Base-by-base conservation (phyloP, 1,140 invertebrate species). In the Eciton burchellii region DNA sequence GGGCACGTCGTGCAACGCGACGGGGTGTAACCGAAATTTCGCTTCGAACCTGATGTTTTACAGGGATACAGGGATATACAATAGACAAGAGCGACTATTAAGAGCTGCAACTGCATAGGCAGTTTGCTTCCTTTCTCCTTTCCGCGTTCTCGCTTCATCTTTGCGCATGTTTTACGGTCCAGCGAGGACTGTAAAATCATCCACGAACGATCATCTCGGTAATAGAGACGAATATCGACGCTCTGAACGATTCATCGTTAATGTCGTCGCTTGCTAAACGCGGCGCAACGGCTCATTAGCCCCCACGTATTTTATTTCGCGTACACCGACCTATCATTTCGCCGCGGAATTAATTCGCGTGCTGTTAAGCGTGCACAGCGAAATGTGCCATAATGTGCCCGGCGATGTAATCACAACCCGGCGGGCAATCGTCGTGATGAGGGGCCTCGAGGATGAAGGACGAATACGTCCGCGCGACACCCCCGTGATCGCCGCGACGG, bases 401-500 rank as follows among this genome's bases (percentile, higher is more conserved):
- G 29, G 71, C 68, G 84, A 54, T 21, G 29, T 90, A 90, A 90
- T 90, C 84, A 85, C 81, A 84, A 84, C 54, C 57, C 68, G 47
- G 26, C 81, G 82, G 72, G 54, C 86, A 90, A 90, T 90, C 82
- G 84, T 57, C 77, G 47, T 86, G 89, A 91, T 90, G 84, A 88
- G 41, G 79, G 88, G 86, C 83, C 77, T 86, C 35, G 35, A 35
- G 35, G 79, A 81, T 65, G 68, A 74, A 86, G 89, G 81, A 83
- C 81, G 81, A 90, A 91, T 91, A 90, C 83, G 86, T 77, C 62
- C 63, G 66, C 83, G 88, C 87, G 87, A 89, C 90, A 88, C 89
- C 89, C 88, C 88, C 84, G 77, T 89, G 83, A 85, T 89, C 81
- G 84, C 74, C 90, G 66, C 62, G 68, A 68, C 83, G 54, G 77